A percentile compares a stretch with the other conserved stretches of the same genome.
These are phyloP conservation scores for Eubucco bourcierii DNA, from an alignment of 2,113 vertebrate genomes.

Conservation along the genomic window DNA sequence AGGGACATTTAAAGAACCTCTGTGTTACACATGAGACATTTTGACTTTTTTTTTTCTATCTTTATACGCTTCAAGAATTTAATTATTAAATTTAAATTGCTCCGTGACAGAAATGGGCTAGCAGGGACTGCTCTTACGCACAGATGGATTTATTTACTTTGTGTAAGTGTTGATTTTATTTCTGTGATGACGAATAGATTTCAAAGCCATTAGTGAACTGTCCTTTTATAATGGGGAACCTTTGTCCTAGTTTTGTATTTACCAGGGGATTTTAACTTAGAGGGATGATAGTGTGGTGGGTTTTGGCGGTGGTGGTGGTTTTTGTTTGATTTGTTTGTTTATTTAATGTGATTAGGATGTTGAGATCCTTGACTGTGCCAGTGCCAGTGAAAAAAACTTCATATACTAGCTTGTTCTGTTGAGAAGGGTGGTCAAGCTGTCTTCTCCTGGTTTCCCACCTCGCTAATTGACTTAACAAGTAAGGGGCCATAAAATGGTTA, in stretches of 20 bases:
- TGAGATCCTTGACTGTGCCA: neutral
- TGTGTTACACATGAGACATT: rapidly evolving
- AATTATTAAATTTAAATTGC: neutral
- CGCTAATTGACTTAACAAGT: neutral
- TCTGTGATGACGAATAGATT: neutral
- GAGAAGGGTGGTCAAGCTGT: neutral
- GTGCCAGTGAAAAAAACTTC: neutral
- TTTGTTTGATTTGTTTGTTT: too few species aligned
- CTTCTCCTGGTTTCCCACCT: neutral
- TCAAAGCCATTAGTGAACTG: neutral
- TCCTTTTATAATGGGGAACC: neutral
- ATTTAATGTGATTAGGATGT: neutral
- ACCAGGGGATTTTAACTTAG: neutral
- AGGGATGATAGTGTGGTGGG: neutral
- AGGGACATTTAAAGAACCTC: neutral
- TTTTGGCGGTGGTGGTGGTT: too few species aligned
- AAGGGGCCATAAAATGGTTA: neutral
- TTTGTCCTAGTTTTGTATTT: neutral
- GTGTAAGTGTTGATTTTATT: neutral
- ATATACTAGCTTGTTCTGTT: neutral
- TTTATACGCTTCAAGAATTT: neutral
- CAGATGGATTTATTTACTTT: neutral
- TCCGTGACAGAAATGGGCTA: neutral
- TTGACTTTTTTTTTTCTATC: neutral
- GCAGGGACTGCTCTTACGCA: neutral